phyloP scores from a whole-genome alignment of 1,140 invertebrate species.

The Dendroctonus valens region DNA sequence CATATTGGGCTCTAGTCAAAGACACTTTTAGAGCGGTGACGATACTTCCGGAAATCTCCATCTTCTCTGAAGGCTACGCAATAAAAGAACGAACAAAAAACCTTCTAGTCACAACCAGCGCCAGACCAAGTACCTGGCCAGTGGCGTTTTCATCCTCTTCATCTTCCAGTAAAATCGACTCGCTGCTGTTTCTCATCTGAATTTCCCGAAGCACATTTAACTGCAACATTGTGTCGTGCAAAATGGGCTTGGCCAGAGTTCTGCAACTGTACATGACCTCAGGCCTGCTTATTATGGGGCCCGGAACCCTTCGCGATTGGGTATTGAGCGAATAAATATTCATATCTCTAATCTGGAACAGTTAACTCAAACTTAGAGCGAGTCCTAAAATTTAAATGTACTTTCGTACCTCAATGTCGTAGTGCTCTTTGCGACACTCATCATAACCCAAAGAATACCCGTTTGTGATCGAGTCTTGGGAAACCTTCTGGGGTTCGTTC shows the following conservation, averaged over 20 bases:
- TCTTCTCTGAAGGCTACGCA: slow-evolving; percentile 10
- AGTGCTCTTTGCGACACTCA: slow-evolving; percentile 51
- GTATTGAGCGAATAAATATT: slow-evolving; percentile 80
- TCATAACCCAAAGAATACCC: slow-evolving; percentile 31
- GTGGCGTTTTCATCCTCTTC: slow-evolving; percentile 16
- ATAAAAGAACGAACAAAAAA: neutral
- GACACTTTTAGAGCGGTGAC: slow-evolving; percentile 82
- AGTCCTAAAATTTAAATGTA: neutral
- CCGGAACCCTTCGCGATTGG: slow-evolving; percentile 44
- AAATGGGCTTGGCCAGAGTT: slow-evolving; percentile 65
- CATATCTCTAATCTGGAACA: slow-evolving; percentile 68
- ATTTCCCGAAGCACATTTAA: slow-evolving; percentile 58
- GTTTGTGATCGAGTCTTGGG: slow-evolving; percentile 1
- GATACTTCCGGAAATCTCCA: slow-evolving; percentile 73
- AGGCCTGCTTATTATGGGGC: slow-evolving; percentile 51
- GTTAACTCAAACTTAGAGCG: neutral
- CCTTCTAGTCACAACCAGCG: neutral
- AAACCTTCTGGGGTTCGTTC: slow-evolving; percentile 45
- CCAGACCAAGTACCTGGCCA: slow-evolving; percentile 5
- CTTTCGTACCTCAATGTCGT: slow-evolving; percentile 56
- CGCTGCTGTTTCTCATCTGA: slow-evolving; percentile 18
- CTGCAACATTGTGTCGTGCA: slow-evolving; percentile 81
- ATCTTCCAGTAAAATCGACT: slow-evolving; percentile 42
- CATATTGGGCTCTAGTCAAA: slow-evolving; percentile 81
- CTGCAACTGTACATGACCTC: slow-evolving; percentile 69